These are phyloP conservation scores for Lutjanus campechanus DNA, from an alignment of 2,797 vertebrate species.

Conservation along the genomic window DNA sequence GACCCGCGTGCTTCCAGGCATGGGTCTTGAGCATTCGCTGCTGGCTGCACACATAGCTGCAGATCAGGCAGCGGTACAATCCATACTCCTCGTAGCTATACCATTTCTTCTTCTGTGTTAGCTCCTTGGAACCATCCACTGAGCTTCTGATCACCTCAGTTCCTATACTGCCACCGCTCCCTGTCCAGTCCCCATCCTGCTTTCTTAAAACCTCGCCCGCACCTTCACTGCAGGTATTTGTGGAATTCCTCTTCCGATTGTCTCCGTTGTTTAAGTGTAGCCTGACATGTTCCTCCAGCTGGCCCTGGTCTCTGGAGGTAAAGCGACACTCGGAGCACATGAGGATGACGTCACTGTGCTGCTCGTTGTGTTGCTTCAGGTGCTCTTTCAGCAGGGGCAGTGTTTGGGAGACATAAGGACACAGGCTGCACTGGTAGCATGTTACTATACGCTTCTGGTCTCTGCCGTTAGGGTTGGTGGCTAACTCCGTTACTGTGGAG, in stretches of 20 bases:
- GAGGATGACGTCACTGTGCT: constrained; percentile 85
- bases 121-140: constrained; percentile 19
- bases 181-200: constrained; percentile 40
- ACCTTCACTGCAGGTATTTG: constrained; percentile 15
- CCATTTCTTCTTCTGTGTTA: constrained; percentile 90
- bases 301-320: constrained; percentile 90
- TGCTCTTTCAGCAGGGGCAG: constrained; percentile 91
- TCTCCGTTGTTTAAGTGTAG: constrained; percentile 83
- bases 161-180: neutral
- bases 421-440: constrained; percentile 96
- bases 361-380: constrained; percentile 91
- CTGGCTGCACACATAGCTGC: constrained; percentile 96
- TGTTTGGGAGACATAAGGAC: constrained; percentile 90
- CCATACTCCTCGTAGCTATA: constrained; percentile 94
- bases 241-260: neutral
- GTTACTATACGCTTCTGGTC: constrained; percentile 86
- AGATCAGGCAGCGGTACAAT: constrained; percentile 96
- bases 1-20: constrained; percentile 96
- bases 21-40: constrained; percentile 98
- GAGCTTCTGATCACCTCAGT: neutral
- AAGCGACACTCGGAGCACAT: constrained; percentile 90
- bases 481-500: neutral
- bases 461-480: constrained; percentile 54
- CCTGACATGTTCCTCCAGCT: constrained; percentile 93
- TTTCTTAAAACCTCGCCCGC: constrained; percentile 44